Base-by-base conservation (phyloP, 2,797 vertebrate species). In the Microctenopoma steveboyesi region DNA sequence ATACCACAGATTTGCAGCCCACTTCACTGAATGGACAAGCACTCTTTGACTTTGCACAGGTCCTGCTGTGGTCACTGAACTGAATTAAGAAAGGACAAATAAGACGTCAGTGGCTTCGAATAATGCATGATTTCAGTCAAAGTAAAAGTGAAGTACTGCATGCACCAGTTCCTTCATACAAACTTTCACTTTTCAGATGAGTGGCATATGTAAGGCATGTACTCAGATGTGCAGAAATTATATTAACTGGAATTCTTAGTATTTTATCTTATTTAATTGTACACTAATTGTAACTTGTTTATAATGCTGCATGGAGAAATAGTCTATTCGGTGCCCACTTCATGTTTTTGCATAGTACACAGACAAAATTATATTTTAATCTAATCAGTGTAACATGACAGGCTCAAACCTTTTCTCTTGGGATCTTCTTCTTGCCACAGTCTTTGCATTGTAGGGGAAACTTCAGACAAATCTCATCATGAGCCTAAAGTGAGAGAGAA, bases 361-460 rank as follows among this genome's bases (percentile, higher is more conserved):
- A 66, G 5, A 58, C 4, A 13, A 25, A 8, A n/a, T 15, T 0
- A 42, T 7, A 6, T 45, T 43, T 9, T 40, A 40, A 4, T 13
- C 48, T 37, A 33, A 67, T 49, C 4, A 45, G 13, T 28, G 12
- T 13, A 18, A 28, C 3, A 47, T 22, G 22, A 22, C 22, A 22
- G 22, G n/a, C 2, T 0, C 82, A 57, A 69, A 99, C 98, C 94
- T 96, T 97, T 89, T 99, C 97, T 81, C 97, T 92, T 0, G 95
- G 93, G 71, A 98, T 95, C 83, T 95, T 98, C 89, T 95, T 97
- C 82, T 96, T 96, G 45, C 96, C 96, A 3, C 97, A 99, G 83
- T 96, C 95, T 14, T 98, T 96, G 7, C 98, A 99, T 25, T 95
- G 95, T 89, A 99, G 81, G 0, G 97, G 98, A 47, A 95, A 96